Base-by-base conservation (phyloP, 2,888 invertebrate genomes). In the Hyposoter dolosus region DNA sequence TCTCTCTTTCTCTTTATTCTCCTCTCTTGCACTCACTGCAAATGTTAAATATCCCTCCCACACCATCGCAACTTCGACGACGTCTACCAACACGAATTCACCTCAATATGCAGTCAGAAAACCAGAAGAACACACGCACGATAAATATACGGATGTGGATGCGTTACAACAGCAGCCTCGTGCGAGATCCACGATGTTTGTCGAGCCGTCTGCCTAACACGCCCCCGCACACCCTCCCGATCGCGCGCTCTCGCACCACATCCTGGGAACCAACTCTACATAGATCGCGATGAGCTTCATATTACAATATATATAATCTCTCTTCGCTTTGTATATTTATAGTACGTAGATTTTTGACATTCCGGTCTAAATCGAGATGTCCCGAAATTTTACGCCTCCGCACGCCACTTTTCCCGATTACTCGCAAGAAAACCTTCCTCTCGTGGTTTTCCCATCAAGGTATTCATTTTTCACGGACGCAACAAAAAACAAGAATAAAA, bases 161-260 rank as follows among this genome's bases (percentile, higher is more conserved):
- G 32, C 32, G 75, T 50, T 43, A 63, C 78, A 75, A 47, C 69
- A 68, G 45, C 69, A 53, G 69, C 71, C 77, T 66, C 71, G 79
- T 74, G 71, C 72, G 56, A 74, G 68, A 66, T 47, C 71, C 80
- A 79, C 75, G 80, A 83, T 83, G 86, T 81, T 83, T 86, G 83
- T 86, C 75, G 86, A 86, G 81, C 69, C 83, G 83, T 86, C 83
- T 83, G 86, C 83, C 80, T 40, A 63, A 80, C 78, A 74, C 83
- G 77, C 83, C 74, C 86, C 81, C 83, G 65, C 83, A 56, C 45
- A 60, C 75, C 50, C 80, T 35, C 53, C 79, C 77, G 60, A 66
- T 78, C 71, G 47, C 53, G 3, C 35, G 4, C 35, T 53, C 43
- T 69, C 19, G 10, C 53, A 19, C 9, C 69, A 35, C 83, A 74